Percentiles rank a stretch among this genome's conserved stretches.
These are phyloP conservation scores for Arnoldichthys spilopterus DNA, from an alignment of 2,797 vertebrate species.

Conservation along the genomic window DNA sequence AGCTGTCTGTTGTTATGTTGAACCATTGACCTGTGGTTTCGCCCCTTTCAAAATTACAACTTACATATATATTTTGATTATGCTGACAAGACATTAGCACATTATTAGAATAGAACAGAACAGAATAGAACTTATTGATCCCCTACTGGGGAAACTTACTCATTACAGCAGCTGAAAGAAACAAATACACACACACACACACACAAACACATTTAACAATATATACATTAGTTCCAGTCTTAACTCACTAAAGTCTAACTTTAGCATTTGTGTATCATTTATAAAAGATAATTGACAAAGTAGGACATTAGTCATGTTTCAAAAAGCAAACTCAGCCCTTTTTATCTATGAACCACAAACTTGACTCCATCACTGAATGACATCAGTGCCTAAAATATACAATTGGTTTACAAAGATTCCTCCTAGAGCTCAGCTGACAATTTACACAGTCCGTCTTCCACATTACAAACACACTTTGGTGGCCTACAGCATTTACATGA, in stretches of 20 bases:
- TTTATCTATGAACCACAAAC: background rate
- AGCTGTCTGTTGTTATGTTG: background rate
- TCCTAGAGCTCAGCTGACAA: background rate
- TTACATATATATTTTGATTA: background rate
- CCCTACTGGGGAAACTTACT: too few relatives aligned
- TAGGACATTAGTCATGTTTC: background rate
- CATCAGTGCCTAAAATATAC: background rate
- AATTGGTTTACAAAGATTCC: background rate
- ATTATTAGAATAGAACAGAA: too few relatives aligned
- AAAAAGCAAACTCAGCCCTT: background rate
- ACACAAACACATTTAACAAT: too few relatives aligned
- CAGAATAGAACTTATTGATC: too few relatives aligned
- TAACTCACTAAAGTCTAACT: too few relatives aligned
- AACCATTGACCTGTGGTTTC: background rate
- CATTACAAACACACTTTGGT: background rate
- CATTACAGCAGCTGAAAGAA: too few relatives aligned
- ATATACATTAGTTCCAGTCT: too few relatives aligned
- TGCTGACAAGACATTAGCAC: background rate
- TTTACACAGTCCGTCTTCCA: background rate
- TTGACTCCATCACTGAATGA: background rate
- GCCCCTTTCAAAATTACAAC: background rate
- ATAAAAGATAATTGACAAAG: background rate
- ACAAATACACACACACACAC: too few relatives aligned
- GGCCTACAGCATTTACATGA: background rate
- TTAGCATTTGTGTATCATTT: background rate